These are phyloP conservation scores for Limosa lapponica DNA, from an alignment of 2,797 vertebrate species.

Conservation along the genomic window DNA sequence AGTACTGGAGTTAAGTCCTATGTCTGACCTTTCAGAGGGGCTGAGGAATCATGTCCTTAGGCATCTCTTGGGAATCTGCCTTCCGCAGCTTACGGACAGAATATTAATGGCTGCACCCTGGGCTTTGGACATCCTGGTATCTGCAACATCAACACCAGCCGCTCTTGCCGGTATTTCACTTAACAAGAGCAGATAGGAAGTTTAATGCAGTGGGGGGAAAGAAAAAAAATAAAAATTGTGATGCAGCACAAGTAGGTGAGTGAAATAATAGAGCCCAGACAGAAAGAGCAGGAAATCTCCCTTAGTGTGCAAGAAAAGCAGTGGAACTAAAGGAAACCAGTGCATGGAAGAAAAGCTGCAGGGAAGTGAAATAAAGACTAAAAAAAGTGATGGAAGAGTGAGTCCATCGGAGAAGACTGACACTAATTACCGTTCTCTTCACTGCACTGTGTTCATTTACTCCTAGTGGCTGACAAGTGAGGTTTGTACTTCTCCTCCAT, in stretches of 20 bases:
- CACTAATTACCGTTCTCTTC: background rate
- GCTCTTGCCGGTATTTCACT: background rate
- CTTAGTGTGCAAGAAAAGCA: accelerated
- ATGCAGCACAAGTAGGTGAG: background rate
- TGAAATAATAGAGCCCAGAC: background rate
- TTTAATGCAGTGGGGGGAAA: background rate
- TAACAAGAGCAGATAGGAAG: background rate
- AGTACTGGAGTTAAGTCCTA: background rate
- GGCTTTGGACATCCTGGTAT: background rate
- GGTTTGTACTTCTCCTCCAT: background rate
- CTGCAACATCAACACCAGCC: background rate
- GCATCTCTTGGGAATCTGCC: background rate
- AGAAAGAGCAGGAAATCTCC: background rate
- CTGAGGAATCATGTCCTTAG: constrained; percentile 7
- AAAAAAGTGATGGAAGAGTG: background rate
- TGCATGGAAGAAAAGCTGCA: background rate
- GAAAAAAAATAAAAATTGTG: background rate
- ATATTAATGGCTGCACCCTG: background rate
- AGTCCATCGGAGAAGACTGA: background rate
- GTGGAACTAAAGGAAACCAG: background rate
- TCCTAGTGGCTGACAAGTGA: background rate
- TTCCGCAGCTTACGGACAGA: background rate
- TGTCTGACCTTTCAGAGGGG: background rate
- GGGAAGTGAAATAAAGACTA: background rate
- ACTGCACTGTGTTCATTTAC: background rate